Conservation (phyloP, 2,888 invertebrate species). For the Julus scandinavius region DNA sequence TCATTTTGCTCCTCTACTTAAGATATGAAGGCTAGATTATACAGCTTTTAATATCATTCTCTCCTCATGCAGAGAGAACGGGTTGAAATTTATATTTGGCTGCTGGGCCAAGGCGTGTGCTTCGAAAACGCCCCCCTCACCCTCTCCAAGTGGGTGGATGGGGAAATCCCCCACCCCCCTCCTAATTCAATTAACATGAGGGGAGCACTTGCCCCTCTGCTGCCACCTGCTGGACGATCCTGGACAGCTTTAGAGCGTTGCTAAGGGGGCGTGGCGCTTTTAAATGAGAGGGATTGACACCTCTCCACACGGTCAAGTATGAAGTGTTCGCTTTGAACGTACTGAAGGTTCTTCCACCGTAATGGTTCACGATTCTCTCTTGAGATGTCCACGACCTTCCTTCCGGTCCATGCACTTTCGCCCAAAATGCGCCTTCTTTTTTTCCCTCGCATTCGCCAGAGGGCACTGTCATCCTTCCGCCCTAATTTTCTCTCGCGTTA, state of each 20-base stretch:
- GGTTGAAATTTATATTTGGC: neutral
- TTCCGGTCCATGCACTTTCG: no score
- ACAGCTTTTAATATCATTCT: neutral
- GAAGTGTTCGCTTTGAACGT: no score
- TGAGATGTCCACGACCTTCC: no score
- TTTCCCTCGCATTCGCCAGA: no score
- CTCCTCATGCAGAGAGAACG: neutral
- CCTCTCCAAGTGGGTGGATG: neutral
- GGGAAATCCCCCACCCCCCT: neutral
- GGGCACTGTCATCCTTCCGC: no score
- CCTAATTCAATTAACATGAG: neutral
- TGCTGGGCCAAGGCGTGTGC: slow-evolving; percentile 1
- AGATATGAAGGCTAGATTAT: neutral
- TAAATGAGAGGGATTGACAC: no score
- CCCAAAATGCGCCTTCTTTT: no score
- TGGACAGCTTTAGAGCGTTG: neutral
- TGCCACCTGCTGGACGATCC: neutral
- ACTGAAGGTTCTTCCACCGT: no score
- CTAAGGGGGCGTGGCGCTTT: neutral
- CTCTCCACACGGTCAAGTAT: no score
- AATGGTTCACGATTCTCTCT: no score
- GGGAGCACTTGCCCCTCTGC: neutral
- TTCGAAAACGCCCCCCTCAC: neutral
- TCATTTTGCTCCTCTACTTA: neutral
- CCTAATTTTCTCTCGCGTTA: no score